Conservation (phyloP, 2,888 invertebrate species). For the Pristionchus exspectatus region DNA sequence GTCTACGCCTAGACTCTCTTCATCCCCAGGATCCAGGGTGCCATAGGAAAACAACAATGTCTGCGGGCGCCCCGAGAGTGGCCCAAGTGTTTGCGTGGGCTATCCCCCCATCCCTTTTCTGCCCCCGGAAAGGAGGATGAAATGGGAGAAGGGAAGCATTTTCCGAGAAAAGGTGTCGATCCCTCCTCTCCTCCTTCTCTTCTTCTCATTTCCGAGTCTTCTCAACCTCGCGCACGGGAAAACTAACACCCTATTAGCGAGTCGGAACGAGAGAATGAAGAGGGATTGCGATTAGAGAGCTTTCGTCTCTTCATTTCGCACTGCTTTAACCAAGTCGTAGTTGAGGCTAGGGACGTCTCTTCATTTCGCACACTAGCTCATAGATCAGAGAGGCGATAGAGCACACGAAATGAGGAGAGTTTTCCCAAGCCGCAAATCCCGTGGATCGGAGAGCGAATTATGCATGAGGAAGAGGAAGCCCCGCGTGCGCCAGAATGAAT, state of each 20-base stretch:
- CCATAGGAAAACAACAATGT: not conserved
- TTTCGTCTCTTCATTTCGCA: not conserved
- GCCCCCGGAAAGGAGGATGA: not conserved
- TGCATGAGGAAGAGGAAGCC: not conserved
- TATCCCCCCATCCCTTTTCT: not conserved
- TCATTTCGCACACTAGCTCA: no score
- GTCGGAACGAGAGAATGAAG: not conserved
- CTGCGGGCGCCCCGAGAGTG: not conserved
- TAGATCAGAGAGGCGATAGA: no score
- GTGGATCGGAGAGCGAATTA: not conserved
- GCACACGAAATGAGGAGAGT: no score
- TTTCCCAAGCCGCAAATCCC: not conserved
- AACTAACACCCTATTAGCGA: not conserved
- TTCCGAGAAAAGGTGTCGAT: not conserved
- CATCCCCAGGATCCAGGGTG: not conserved
- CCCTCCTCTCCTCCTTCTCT: not conserved
- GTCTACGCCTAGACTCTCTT: not conserved
- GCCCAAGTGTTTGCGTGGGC: not conserved
- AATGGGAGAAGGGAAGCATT: not conserved
- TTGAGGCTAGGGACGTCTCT: not conserved
- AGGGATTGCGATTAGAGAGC: not conserved
- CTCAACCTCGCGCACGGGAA: not conserved
- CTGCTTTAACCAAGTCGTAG: not conserved
- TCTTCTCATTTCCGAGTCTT: not conserved
- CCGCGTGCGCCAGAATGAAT: not conserved